A percentile compares a stretch with the other conserved stretches of the same genome.
phyloP scores from a whole-genome alignment of 2,888 invertebrate genomes.

The Diarsia dahlii region DNA sequence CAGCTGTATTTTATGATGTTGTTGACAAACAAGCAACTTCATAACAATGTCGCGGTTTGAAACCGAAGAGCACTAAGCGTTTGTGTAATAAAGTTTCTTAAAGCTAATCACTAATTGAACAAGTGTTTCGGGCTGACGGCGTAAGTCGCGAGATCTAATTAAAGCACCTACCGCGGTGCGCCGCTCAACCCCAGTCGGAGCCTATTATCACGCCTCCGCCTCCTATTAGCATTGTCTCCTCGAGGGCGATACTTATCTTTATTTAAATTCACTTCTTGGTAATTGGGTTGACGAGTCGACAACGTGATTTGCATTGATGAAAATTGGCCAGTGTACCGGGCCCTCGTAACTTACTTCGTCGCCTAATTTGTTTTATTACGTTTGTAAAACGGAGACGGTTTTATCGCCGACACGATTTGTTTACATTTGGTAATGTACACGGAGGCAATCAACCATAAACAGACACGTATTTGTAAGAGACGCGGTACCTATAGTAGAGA shows the following conservation, averaged over 20 bases:
- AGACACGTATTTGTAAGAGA: constrained; percentile 13
- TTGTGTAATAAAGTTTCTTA: constrained; percentile 83
- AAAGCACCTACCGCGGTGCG: constrained; percentile 87
- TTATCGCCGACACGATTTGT: constrained; percentile 66
- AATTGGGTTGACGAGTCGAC: constrained; percentile 91
- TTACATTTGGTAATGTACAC: constrained; percentile 60
- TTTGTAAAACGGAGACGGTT: constrained; percentile 80
- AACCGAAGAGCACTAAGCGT: constrained; percentile 56
- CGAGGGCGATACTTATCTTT: constrained; percentile 91
- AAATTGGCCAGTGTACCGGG: constrained; percentile 86
- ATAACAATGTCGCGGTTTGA: constrained; percentile 19
- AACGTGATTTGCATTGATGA: constrained; percentile 91
- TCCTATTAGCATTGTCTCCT: constrained; percentile 91
- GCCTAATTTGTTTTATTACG: constrained; percentile 87
- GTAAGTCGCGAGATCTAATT: constrained; percentile 89
- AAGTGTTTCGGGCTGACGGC: constrained; percentile 88
- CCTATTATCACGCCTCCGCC: constrained; percentile 90
- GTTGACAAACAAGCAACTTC: constrained; percentile 35
- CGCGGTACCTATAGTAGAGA: not conserved
- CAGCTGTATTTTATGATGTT: not conserved
- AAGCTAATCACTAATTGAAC: constrained; percentile 89
- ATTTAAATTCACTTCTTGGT: constrained; percentile 91
- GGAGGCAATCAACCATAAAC: constrained; percentile 31
- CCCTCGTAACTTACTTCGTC: constrained; percentile 82
- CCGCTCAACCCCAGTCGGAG: constrained; percentile 83